Evolutionary conservation across 2,888 invertebrate genomes (phyloP).

Genomic region (Gymnosoma rotundatum): DNA sequence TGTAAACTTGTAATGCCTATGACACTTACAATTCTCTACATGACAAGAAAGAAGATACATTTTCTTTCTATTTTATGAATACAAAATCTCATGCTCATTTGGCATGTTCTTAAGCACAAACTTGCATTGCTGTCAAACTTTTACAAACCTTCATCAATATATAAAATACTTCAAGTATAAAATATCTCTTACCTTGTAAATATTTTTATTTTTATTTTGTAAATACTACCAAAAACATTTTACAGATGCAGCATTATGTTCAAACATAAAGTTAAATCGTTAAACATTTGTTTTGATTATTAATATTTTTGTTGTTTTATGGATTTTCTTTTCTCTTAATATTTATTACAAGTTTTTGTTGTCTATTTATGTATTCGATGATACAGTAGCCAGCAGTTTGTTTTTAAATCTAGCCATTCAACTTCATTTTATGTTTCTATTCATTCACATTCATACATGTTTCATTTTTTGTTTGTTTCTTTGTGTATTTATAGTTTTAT

Average conservation of each 20-base stretch:
- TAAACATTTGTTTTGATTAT: conserved; percentile 69
- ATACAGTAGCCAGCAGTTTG: conserved; percentile 25
- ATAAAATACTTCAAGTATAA: conserved; percentile 11
- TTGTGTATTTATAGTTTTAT: conserved; percentile 30
- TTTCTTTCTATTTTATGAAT: background rate
- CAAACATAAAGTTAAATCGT: conserved; percentile 58
- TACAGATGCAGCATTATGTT: conserved; percentile 10
- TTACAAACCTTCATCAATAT: background rate
- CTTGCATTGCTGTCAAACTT: conserved; percentile 36
- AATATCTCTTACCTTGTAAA: background rate
- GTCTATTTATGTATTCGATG: conserved; percentile 10
- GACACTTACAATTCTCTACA: conserved; percentile 7
- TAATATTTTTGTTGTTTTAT: conserved; percentile 66
- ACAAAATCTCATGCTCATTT: conserved; percentile 11
- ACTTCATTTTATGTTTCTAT: background rate
- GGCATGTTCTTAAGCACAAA: conserved; percentile 4
- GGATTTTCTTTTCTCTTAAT: conserved; percentile 53
- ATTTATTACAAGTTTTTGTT: conserved; percentile 47
- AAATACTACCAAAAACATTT: conserved; percentile 10
- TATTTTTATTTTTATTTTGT: background rate
- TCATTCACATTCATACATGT: background rate
- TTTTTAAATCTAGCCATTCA: background rate
- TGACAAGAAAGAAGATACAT: background rate
- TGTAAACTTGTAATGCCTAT: background rate
- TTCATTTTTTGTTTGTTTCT: conserved; percentile 26